Base-by-base conservation (phyloP, 2,797 vertebrate genomes). In the Buphagus erythrorhynchus region DNA sequence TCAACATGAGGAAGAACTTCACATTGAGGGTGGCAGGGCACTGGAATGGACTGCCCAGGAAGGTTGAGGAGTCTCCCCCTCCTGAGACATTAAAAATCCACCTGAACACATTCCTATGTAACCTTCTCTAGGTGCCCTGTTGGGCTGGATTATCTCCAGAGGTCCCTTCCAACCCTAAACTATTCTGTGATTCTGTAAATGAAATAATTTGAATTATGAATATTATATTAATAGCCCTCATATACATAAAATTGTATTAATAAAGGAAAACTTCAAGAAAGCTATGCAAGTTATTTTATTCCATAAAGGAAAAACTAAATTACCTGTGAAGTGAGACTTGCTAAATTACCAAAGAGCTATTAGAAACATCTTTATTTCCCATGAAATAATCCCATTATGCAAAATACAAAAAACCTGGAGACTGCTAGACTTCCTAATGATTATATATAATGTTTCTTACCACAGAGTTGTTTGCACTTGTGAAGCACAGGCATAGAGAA, bases 11-110 rank as follows among this genome's bases (percentile, higher is more conserved):
- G 13, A 40, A 36, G 40, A 29, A n/a, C 43, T 52, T 43, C 4
- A 38, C 1, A 1, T 0, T 16, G n/a, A 82, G 17, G 12, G 24
- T 51, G 78, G n/a, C 8, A 63, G 17, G 11, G 28, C 43, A 45
- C 36, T 57, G 29, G 40, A 33, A 38, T 8, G 45, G 68, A 49
- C 43, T 76, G 57, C 24, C 42, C 57, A 33, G 10, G 12, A 21
- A 57, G 33, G 14, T 19, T 1, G 0, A 14, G 29, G 12, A 58
- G 5, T 35, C 2, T 26, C 43, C 12, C 4, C 21, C 5, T 31
- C 20, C 3, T 13, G 9, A 65, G 18, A 58, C 10, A 71, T 10
- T 2, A 57, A 38, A 71, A 77, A 83, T 13, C 29, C 63, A 71
- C 25, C 25, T 26, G 52, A 45, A 73, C 29, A 10, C 12, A 13